Evolutionary conservation across 2,113 vertebrate genomes (phyloP).

Genomic region (Synodontis membranacea): DNA sequence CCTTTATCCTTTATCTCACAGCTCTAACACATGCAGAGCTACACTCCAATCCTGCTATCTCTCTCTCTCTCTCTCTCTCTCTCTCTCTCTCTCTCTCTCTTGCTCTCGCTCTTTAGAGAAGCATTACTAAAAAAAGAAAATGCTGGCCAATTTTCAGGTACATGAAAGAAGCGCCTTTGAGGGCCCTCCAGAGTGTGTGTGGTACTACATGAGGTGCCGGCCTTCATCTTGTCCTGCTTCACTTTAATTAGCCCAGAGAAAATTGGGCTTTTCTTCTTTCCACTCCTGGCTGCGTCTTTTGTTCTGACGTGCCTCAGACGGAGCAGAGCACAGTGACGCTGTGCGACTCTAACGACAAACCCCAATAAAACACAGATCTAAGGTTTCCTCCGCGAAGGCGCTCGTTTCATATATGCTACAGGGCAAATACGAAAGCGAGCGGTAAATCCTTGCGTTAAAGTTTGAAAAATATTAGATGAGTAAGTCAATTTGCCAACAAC

Average conservation of each 20-base stretch:
- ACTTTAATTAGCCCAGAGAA: slow-evolving; percentile 54
- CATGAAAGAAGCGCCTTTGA: slow-evolving; percentile 49
- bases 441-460: not conserved
- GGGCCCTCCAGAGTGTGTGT: slow-evolving; percentile 43
- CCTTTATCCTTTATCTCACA: not conserved
- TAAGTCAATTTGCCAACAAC: not conserved
- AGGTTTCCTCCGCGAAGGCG: not conserved
- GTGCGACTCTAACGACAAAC: slow-evolving; percentile 45
- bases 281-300: slow-evolving; percentile 45
- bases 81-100: not conserved
- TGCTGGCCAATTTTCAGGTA: slow-evolving; percentile 47
- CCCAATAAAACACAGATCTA: slow-evolving; percentile 28
- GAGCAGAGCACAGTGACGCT: slow-evolving; percentile 19
- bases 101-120: slow-evolving; percentile 20
- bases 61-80: not conserved
- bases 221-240: slow-evolving; percentile 54
- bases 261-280: slow-evolving; percentile 49
- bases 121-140: slow-evolving; percentile 37
- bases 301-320: slow-evolving; percentile 44
- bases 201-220: slow-evolving; percentile 31
- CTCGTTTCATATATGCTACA: not conserved
- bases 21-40: not conserved
- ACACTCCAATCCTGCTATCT: not conserved
- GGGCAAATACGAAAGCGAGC: not conserved
- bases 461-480: not conserved